phyloP scores from a whole-genome alignment of 2,797 vertebrate genomes.

The Enteromius treurensis region DNA sequence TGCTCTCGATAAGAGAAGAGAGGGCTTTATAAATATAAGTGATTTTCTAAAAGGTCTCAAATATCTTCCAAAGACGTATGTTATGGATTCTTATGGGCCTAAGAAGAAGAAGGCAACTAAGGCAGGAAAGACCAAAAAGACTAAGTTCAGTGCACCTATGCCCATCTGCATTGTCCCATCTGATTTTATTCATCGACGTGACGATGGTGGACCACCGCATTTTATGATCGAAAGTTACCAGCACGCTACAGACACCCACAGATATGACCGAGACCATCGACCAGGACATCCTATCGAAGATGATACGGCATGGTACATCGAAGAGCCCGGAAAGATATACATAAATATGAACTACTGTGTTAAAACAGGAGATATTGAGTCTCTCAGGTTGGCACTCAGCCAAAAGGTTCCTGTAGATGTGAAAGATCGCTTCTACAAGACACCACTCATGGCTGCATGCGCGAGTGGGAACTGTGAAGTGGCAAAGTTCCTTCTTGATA shows the following conservation, averaged over 20 bases:
- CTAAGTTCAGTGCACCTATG: slow-evolving; percentile 74
- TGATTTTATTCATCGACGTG: slow-evolving; percentile 58
- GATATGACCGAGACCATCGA: slow-evolving; percentile 76
- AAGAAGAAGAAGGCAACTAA: slow-evolving; percentile 83
- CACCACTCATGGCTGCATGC: slow-evolving; percentile 90
- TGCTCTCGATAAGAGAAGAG: slow-evolving; percentile 72
- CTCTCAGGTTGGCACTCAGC: slow-evolving; percentile 85
- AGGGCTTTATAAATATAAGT: slow-evolving; percentile 70
- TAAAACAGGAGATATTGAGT: slow-evolving; percentile 83
- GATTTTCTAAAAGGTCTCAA: slow-evolving; percentile 89
- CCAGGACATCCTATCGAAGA: slow-evolving; percentile 86
- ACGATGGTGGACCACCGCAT: slow-evolving; percentile 80
- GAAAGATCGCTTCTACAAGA: slow-evolving; percentile 88
- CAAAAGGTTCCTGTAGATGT: slow-evolving; percentile 85
- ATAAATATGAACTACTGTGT: slow-evolving; percentile 84
- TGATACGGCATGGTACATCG: slow-evolving; percentile 88
- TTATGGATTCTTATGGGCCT: slow-evolving; percentile 79
- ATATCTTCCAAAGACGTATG: slow-evolving; percentile 83
- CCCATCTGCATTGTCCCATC: slow-evolving; percentile 84
- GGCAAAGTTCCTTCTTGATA: slow-evolving; percentile 84
- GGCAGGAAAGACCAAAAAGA: slow-evolving; percentile 72
- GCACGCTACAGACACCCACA: slow-evolving; percentile 69
- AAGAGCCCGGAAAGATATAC: slow-evolving; percentile 78
- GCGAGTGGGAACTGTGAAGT: slow-evolving; percentile 81
- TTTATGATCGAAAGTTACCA: slow-evolving; percentile 85